Evolutionary conservation across 1,140 invertebrate genomes (phyloP).

Genomic region (Lordiphosa mommai): DNA sequence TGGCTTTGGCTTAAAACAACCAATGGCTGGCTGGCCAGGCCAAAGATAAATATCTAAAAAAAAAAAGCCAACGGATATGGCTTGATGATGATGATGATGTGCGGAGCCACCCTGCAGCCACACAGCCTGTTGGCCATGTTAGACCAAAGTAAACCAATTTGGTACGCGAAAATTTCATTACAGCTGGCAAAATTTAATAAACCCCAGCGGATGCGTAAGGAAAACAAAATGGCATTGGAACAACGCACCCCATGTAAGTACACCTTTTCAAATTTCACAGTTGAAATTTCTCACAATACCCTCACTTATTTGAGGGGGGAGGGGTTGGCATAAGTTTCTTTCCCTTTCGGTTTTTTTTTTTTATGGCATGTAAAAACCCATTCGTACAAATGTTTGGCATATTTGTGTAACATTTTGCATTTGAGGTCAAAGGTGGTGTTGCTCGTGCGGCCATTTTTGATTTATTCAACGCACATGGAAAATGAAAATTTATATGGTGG

Average conservation of each 20-base stretch:
- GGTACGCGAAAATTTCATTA: conserved; percentile 71
- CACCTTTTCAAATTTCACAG: conserved; percentile 33
- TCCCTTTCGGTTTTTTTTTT: neutral
- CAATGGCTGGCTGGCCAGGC: conserved; percentile 31
- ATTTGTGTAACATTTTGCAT: conserved; percentile 65
- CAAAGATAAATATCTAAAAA: conserved; percentile 16
- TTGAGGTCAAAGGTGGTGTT: conserved; percentile 42
- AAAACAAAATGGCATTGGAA: conserved; percentile 21
- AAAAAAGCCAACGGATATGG: conserved; percentile 9
- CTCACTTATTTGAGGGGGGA: conserved; percentile 31
- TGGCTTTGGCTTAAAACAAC: conserved; percentile 19
- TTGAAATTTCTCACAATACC: conserved; percentile 15
- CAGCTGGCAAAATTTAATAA: conserved; percentile 69
- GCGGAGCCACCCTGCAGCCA: conserved; percentile 46
- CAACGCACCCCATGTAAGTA: neutral
- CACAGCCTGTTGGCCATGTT: conserved; percentile 38
- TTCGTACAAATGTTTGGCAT: conserved; percentile 51
- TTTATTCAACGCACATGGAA: conserved; percentile 54
- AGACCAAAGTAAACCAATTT: conserved; percentile 63
- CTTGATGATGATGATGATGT: conserved; percentile 21
- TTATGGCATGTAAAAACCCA: conserved; percentile 25
- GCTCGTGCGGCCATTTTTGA: conserved; percentile 59
- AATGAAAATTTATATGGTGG: conserved; percentile 68
- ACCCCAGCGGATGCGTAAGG: conserved; percentile 32
- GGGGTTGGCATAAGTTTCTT: conserved; percentile 30